Percentiles rank a stretch among this genome's conserved stretches.
Evolutionary conservation across 1,140 invertebrate species (phyloP).

Genomic region (Hypsibius dujardini): DNA sequence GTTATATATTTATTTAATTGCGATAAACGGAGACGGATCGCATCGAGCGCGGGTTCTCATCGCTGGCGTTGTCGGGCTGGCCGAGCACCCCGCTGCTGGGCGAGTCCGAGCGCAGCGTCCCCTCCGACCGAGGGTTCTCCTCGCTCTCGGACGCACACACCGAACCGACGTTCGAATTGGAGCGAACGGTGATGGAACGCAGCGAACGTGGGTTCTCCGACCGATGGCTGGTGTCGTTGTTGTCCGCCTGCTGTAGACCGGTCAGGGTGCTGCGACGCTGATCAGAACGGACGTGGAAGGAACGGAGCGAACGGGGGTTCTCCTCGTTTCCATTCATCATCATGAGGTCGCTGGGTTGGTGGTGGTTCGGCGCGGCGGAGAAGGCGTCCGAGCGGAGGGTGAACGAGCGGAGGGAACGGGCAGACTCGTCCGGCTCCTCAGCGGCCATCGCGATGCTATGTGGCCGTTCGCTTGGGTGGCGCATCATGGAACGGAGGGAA

Average conservation of each 20-base stretch:
- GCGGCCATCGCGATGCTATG: background rate
- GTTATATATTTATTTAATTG: background rate
- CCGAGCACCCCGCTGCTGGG: background rate
- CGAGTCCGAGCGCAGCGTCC: background rate
- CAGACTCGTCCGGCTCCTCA: background rate
- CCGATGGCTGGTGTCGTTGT: background rate
- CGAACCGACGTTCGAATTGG: background rate
- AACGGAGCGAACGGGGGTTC: background rate
- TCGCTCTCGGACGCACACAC: background rate
- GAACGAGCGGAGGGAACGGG: constrained; percentile 14
- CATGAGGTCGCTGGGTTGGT: no score
- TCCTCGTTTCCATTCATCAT: background rate
- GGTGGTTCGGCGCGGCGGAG: background rate
- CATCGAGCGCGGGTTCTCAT: constrained; percentile 8
- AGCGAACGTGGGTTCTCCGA: background rate
- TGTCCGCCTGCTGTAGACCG: background rate
- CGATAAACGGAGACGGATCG: constrained; percentile 11
- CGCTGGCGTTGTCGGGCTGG: background rate
- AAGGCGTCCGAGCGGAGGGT: background rate
- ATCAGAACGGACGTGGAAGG: background rate
- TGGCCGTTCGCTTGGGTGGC: background rate
- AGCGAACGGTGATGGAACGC: constrained; percentile 3
- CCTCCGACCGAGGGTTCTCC: background rate
- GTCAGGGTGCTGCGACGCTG: background rate
- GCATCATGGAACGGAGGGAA: constrained; percentile 10